Evolutionary conservation across 2,888 invertebrate genomes (phyloP), one percentile per base, ranked within the genome.

Genomic region (Agrotis ipsilon): DNA sequence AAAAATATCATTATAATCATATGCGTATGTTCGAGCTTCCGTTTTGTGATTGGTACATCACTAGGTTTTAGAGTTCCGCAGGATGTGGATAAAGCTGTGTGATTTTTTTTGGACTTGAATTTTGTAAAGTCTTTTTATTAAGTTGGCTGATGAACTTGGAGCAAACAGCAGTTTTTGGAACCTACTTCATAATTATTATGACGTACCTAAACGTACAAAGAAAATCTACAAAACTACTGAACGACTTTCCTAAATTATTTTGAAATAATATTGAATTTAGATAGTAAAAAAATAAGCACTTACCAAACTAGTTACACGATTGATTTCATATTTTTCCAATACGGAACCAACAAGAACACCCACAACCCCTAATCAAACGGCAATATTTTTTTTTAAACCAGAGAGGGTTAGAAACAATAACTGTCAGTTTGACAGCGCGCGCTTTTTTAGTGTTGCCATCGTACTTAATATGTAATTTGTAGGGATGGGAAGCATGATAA

Each of bases 381-480:
- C 68, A 74, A 75, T 71, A 78, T 83, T 82, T 85, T n/a, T n/a
- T 86, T 88, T 85, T 85, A 85, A 85, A 86, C 84, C 83, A 80
- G 85, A 87, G 91, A 88, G 91, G 91, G 91, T 88, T 71, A 79
- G 65, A 87, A 68, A 87, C 81, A 64, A 82, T 80, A 87, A 87
- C 90, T 91, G 93, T 93, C 92, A 93, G 86, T 91, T 89, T 92
- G 93, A 93, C 91, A 93, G 89, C 89, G 88, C 90, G 87, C 91
- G 87, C 88, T 90, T 92, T 93, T 93, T 94, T 93, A 93, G 91
- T 92, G 91, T 90, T 92, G 87, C 93, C 89, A 89, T 88, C 71
- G 80, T 89, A 92, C 85, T 94, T 94, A 95, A 93, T 94, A 93
- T 95, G 94, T 95, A 95, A 95, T 96, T 96, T 95, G 94, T 92